Evolutionary conservation across 2,113 vertebrate genomes (phyloP).

Genomic region (Hippocampus mohnikei): DNA sequence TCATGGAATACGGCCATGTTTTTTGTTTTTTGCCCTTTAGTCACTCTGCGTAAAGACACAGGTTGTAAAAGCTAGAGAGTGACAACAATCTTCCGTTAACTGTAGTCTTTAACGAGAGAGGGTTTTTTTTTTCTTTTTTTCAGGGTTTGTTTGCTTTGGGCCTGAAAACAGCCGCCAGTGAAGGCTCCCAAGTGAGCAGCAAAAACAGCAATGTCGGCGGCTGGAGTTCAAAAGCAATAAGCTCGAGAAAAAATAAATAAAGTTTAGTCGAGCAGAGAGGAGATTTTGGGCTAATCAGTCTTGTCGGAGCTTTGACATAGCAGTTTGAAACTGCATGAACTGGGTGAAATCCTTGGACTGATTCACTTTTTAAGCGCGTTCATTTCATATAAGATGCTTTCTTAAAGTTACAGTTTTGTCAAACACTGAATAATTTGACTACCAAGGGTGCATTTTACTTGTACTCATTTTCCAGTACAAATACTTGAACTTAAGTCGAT

Average conservation of each 20-base stretch:
- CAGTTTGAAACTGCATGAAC: background rate
- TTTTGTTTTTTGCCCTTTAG: background rate
- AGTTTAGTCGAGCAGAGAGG: conserved; percentile 17
- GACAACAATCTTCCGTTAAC: background rate
- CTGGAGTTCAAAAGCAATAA: conserved; percentile 12
- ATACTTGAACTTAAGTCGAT: no score
- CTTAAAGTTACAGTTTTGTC: background rate
- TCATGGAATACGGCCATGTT: conserved; percentile 6
- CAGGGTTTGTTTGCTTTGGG: background rate
- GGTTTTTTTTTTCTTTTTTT: background rate
- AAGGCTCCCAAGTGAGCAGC: background rate
- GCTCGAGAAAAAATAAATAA: conserved; percentile 28
- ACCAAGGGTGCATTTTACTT: background rate
- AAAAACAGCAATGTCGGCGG: conserved; percentile 1
- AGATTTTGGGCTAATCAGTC: background rate
- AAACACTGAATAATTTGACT: background rate
- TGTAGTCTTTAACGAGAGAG: background rate
- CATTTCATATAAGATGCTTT: background rate
- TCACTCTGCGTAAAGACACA: background rate
- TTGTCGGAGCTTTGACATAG: conserved; percentile 1
- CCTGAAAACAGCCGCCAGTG: background rate
- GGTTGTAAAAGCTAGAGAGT: conserved; percentile 7
- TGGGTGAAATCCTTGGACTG: background rate
- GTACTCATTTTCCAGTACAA: no score
- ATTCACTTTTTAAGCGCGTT: background rate